Conservation (phyloP, 2,797 vertebrate genomes). For the Sphaeramia orbicularis region DNA sequence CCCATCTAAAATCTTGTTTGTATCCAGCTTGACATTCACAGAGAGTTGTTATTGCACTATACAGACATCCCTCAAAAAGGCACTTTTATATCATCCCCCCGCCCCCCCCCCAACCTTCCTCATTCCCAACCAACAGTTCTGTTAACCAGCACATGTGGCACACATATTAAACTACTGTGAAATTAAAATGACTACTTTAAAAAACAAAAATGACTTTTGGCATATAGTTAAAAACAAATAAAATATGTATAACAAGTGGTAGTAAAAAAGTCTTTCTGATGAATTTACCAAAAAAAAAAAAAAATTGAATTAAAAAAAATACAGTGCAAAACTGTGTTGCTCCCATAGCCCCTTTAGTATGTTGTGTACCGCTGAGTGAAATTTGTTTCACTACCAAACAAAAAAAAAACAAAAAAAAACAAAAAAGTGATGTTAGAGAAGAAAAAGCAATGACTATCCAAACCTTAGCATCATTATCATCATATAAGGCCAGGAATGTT, state of each 20-base stretch:
- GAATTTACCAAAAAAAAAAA: conserved; percentile 42
- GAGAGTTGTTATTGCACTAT: conserved; percentile 87
- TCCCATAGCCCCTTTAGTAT: conserved; percentile 65
- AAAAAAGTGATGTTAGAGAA: no score
- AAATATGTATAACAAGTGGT: conserved; percentile 61
- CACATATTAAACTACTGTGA: conserved; percentile 63
- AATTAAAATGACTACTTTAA: conserved; percentile 72
- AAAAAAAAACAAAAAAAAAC: conserved; percentile 37
- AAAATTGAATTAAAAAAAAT: conserved; percentile 21
- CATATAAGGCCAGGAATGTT: conserved; percentile 76
- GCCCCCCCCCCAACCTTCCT: conserved; percentile 39
- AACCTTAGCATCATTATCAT: conserved; percentile 47
- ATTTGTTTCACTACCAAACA: conserved; percentile 32
- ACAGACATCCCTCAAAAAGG: conserved; percentile 85
- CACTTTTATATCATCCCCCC: conserved; percentile 79
- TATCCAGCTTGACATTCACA: conserved; percentile 82
- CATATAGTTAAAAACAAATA: conserved; percentile 78
- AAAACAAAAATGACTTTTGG: conserved; percentile 65
- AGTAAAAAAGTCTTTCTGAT: conserved; percentile 62
- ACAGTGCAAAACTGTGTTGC: conserved; percentile 78
- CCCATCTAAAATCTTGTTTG: conserved; percentile 68
- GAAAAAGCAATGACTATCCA: conserved; percentile 49
- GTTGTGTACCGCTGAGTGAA: conserved; percentile 74
- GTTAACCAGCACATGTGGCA: conserved; percentile 53
- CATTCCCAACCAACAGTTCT: conserved; percentile 57